These are phyloP conservation scores for Campylomormyrus tamandua DNA, from an alignment of 2,113 vertebrate genomes.

Conservation along the genomic window DNA sequence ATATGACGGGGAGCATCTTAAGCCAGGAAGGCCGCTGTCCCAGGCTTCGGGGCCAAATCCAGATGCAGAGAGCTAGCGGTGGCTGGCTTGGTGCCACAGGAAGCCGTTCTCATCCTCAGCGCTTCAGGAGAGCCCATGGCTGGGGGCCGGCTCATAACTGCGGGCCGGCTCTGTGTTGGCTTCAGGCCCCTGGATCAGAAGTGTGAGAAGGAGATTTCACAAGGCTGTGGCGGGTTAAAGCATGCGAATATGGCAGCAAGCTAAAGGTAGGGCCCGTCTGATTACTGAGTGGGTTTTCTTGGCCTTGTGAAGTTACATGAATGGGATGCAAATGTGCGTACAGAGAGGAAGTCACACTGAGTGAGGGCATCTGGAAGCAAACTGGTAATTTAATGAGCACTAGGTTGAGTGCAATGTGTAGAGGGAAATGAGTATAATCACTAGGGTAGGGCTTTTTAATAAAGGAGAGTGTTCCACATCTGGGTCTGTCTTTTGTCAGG, in stretches of 20 bases:
- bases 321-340: not conserved
- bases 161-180: not conserved
- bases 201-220: not conserved
- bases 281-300: not conserved
- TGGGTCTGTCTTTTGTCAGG: not conserved
- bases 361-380: not conserved
- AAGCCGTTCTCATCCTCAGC: not conserved
- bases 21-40: not conserved
- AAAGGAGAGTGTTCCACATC: not conserved
- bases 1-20: not conserved
- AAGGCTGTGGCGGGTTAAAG: not conserved
- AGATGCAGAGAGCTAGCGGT: not conserved
- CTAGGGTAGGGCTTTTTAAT: not conserved
- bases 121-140: not conserved
- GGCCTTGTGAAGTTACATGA: not conserved
- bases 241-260: not conserved
- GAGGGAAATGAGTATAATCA: not conserved
- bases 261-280: not conserved
- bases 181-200: not conserved
- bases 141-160: not conserved
- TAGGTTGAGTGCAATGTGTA: not conserved
- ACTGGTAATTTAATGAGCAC: constrained; percentile 3
- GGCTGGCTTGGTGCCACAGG: not conserved
- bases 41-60: not conserved
- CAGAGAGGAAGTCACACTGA: not conserved